Evolutionary conservation across 2,113 vertebrate species (phyloP), one percentile per base, ranked within the genome.

Genomic region (Caranx melampygus): DNA sequence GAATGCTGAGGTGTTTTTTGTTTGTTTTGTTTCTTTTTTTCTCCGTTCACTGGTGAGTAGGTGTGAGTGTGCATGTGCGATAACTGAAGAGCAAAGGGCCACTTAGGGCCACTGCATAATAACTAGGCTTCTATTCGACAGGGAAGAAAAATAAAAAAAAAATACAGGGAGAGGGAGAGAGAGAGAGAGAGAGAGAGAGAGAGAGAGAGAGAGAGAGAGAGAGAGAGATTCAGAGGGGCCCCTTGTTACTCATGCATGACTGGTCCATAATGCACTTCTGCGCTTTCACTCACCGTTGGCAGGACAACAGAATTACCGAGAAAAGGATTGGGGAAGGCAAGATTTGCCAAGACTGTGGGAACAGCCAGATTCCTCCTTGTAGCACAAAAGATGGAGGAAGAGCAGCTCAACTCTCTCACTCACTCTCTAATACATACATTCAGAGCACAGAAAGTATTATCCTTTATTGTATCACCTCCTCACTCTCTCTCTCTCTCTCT

Each of bases 211-310:
- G 40, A 42, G 40, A 42, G 40, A 42, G 40, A 42, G 8, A 42
- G 40, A 42, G 40, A 42, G 40, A 11, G 40, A 42, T 40, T 80
- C 58, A 87, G 65, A 75, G 87, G 88, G 92, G 88, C 84, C 90
- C 78, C 91, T 88, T 70, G 79, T 95, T 94, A 94, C 89, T 93
- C 90, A 93, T 93, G 94, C 94, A 93, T 94, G 94, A 91, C 88
- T 77, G 61, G 88, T 85, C 91, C 89, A 90, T 94, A 95, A 95
- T 94, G 91, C 91, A 91, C 87, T 90, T 91, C 88, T 92, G 78
- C 73, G 81, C 79, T 82, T 90, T 93, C 89, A 88, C 90, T 90
- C 89, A 85, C 91, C 61, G 94, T 95, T 91, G 94, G 93, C 93
- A 87, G 88, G 94, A 94, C 93, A 95, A 95, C 95, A 90, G 86